A percentile compares a stretch with the other conserved stretches of the same genome.
phyloP scores from a whole-genome alignment of 2,888 invertebrate species.

The Drosophila prostipennis region DNA sequence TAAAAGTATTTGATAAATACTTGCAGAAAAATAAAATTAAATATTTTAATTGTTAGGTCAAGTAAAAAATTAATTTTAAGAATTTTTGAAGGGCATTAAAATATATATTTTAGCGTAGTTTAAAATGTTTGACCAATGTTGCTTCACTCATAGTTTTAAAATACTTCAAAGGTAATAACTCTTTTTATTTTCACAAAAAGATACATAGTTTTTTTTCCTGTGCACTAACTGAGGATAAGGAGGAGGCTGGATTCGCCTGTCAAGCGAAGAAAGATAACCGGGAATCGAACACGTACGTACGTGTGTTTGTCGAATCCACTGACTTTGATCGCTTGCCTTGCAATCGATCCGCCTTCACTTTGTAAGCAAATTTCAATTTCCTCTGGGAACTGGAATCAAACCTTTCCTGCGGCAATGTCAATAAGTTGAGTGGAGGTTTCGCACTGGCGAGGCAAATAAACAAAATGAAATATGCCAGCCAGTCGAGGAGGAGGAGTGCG shows the following conservation, averaged over 20 bases:
- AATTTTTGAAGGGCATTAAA: too few relatives aligned
- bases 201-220: slow-evolving; percentile 1
- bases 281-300: slow-evolving; percentile 11
- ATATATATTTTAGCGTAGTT: too few relatives aligned
- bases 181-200: not conserved
- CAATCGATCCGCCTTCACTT: slow-evolving; percentile 74
- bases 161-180: too few relatives aligned
- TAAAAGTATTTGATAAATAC: too few relatives aligned
- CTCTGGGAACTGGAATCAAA: slow-evolving; percentile 48
- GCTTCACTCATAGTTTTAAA: too few relatives aligned
- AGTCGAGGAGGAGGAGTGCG: slow-evolving; percentile 26
- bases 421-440: slow-evolving; percentile 38
- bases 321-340: slow-evolving; percentile 62
- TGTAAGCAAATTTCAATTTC: slow-evolving; percentile 64
- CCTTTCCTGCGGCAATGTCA: slow-evolving; percentile 43
- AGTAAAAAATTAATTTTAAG: too few relatives aligned
- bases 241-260: slow-evolving; percentile 35
- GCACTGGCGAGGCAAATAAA: slow-evolving; percentile 58
- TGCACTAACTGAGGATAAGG: slow-evolving; percentile 35
- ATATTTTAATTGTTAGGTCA: too few relatives aligned
- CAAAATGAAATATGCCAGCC: slow-evolving; percentile 64
- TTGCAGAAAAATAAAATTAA: too few relatives aligned
- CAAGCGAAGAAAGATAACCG: slow-evolving; percentile 27
- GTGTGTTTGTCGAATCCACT: slow-evolving; percentile 39
- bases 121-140: too few relatives aligned